Evolutionary conservation across 1,140 invertebrate genomes (phyloP).

Genomic region (Subanguina moxae): DNA sequence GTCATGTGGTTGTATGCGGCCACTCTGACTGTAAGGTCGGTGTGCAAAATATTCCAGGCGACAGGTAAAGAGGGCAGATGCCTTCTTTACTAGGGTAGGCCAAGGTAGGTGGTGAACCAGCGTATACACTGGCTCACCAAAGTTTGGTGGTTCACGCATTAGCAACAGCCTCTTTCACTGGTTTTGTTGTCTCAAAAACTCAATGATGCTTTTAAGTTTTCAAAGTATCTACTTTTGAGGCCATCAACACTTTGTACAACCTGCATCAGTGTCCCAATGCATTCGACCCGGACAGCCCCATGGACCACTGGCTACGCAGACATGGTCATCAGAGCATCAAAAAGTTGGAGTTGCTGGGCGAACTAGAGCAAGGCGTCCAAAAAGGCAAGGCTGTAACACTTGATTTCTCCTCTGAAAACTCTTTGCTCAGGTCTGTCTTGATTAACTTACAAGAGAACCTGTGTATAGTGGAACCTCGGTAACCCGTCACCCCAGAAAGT

Average conservation of each 20-base stretch:
- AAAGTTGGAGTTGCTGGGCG: conserved; percentile 68
- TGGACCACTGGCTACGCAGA: conserved; percentile 83
- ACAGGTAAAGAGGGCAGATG: no score
- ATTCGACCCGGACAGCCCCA: conserved; percentile 76
- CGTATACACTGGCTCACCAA: no score
- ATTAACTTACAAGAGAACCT: neutral
- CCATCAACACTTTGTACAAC: conserved; percentile 84
- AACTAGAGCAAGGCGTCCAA: neutral
- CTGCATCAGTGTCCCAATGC: conserved; percentile 70
- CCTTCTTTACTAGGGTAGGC: no score
- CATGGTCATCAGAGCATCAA: conserved; percentile 76
- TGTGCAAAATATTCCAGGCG: no score
- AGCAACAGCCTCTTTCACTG: no score
- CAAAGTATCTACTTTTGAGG: conserved; percentile 66
- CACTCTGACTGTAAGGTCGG: conserved; percentile 77
- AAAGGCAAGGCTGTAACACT: conserved; percentile 8
- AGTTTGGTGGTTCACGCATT: no score
- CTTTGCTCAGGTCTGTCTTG: conserved; percentile 41
- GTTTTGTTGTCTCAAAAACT: no score
- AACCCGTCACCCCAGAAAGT: no score
- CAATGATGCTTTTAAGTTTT: neutral
- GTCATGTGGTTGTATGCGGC: conserved; percentile 84
- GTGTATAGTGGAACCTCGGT: no score
- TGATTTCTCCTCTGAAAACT: conserved; percentile 51
- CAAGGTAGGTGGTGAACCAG: no score